A percentile compares a stretch with the other conserved stretches of the same genome.
Conservation (phyloP, 2,113 vertebrate species). For the Tor tambroides region DNA sequence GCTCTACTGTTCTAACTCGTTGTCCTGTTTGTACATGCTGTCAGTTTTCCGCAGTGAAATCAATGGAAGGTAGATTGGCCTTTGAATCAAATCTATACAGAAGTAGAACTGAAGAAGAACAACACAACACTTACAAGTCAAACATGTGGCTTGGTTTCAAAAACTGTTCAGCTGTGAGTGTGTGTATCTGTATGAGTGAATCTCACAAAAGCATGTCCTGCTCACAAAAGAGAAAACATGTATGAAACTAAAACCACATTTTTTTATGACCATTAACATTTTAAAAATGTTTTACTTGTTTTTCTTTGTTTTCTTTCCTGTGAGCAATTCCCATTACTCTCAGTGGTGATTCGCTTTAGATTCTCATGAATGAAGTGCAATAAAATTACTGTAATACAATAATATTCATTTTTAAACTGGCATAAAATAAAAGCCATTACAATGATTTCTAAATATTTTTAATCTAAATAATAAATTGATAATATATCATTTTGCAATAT, state of each 20-base stretch:
- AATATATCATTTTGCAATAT: background rate
- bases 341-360: background rate
- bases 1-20: background rate
- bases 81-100: background rate
- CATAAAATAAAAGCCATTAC: background rate
- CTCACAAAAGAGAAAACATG: background rate
- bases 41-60: background rate
- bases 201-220: background rate
- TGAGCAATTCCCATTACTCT: background rate
- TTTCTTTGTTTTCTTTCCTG: background rate
- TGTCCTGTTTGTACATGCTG: background rate
- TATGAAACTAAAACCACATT: background rate
- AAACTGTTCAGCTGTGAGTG: no score
- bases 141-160: background rate
- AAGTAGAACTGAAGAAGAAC: background rate
- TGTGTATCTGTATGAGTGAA: no score
- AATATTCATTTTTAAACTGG: background rate
- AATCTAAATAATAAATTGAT: no score
- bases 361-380: no score
- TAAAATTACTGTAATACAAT: no score
- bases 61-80: background rate
- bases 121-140: background rate
- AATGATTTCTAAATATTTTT: no score
- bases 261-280: background rate
- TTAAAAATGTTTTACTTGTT: background rate